Conservation (phyloP, 2,113 vertebrate genomes). For the Dipodomys merriami region DNA sequence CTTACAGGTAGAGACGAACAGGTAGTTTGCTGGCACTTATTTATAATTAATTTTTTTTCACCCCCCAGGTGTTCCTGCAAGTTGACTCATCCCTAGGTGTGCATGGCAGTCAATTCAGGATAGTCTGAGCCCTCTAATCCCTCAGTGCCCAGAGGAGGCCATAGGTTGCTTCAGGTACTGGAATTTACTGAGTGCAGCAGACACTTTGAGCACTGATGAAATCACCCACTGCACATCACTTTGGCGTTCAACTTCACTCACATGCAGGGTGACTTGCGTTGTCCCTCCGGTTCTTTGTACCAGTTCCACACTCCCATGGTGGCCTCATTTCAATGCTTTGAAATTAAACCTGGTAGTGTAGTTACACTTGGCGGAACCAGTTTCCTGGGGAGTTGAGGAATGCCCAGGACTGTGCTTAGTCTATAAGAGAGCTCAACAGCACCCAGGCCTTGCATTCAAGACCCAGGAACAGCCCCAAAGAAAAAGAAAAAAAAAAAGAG, state of each 20-base stretch:
- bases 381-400: background rate
- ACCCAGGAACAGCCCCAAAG: too few species aligned
- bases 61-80: conserved; percentile 51
- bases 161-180: background rate
- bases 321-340: background rate
- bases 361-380: background rate
- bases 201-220: conserved; percentile 31
- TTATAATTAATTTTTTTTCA: conserved; percentile 32
- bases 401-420: background rate
- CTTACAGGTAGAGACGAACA: conserved; percentile 56
- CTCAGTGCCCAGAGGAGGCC: background rate
- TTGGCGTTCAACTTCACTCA: background rate
- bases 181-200: background rate
- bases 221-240: too few species aligned
- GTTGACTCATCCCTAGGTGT: conserved; percentile 56
- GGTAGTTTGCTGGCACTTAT: conserved; percentile 51
- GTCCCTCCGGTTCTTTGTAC: background rate
- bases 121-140: background rate
- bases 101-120: background rate
- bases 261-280: background rate
- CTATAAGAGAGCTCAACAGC: background rate
- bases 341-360: background rate
- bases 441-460: too few species aligned
- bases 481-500: background rate
- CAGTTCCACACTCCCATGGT: background rate